Evolutionary conservation across 1,140 invertebrate genomes (phyloP).

Genomic region (Pinna nobilis): DNA sequence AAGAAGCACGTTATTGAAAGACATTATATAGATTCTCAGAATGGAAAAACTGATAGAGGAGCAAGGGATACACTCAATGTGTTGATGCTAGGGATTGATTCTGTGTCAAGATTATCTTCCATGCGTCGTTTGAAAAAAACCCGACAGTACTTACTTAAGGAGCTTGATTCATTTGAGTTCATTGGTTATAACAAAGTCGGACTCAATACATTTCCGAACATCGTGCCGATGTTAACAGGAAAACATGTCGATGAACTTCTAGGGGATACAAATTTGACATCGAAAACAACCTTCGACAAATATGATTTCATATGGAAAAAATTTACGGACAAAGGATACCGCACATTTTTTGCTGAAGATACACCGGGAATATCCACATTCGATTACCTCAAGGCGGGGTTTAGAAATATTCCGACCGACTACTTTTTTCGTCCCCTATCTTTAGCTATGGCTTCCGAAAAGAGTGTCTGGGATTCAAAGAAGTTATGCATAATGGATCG

Average conservation of each 20-base stretch:
- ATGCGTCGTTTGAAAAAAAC: constrained; percentile 87
- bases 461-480: constrained; percentile 65
- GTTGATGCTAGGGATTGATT: constrained; percentile 88
- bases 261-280: constrained; percentile 65
- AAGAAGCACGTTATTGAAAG: constrained; percentile 66
- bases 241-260: constrained; percentile 70
- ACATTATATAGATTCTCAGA: constrained; percentile 34
- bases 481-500: constrained; percentile 42
- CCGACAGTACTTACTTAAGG: not conserved
- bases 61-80: constrained; percentile 75
- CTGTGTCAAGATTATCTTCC: constrained; percentile 89
- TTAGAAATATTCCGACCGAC: constrained; percentile 74
- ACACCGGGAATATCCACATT: constrained; percentile 75
- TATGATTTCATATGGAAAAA: constrained; percentile 77
- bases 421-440: constrained; percentile 75
- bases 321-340: constrained; percentile 73
- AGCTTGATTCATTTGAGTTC: constrained; percentile 65
- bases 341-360: constrained; percentile 77
- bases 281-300: constrained; percentile 68
- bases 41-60: constrained; percentile 4
- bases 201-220: constrained; percentile 74
- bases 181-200: constrained; percentile 72
- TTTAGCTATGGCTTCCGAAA: constrained; percentile 61
- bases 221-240: constrained; percentile 71
- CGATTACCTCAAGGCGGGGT: constrained; percentile 75